phyloP scores from a whole-genome alignment of 2,113 vertebrate species.

The Lepisosteus osseus region DNA sequence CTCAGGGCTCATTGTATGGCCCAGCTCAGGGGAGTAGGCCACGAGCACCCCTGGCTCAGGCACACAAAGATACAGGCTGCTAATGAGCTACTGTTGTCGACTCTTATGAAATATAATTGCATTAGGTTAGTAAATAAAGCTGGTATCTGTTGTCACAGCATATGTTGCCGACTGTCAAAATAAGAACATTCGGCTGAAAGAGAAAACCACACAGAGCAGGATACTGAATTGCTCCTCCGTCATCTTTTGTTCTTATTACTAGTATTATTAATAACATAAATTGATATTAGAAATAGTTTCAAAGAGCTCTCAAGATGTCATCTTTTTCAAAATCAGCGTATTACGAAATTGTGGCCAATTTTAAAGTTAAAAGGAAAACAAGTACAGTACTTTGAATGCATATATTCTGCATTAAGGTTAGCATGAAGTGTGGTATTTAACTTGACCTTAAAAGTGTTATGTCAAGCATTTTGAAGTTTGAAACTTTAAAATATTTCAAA shows the following conservation, averaged over 20 bases:
- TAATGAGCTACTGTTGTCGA: slow-evolving; percentile 98
- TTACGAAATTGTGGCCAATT: no score
- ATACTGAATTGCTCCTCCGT: slow-evolving; percentile 6
- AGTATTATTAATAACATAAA: slow-evolving; percentile 30
- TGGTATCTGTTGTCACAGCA: slow-evolving; percentile 88
- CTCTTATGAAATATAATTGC: slow-evolving; percentile 95
- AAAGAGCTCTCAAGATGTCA: no score
- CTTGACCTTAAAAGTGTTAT: no score
- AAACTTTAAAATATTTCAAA: no score
- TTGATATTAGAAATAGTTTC: no score
- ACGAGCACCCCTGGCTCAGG: slow-evolving; percentile 33
- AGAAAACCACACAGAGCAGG: slow-evolving; percentile 48
- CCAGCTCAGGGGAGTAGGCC: neutral
- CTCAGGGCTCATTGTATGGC: neutral
- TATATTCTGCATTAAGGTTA: no score
- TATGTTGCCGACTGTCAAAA: slow-evolving; percentile 87
- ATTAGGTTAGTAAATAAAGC: slow-evolving; percentile 92
- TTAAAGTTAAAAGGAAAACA: no score
- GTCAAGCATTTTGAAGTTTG: no score
- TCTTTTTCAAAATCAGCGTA: no score
- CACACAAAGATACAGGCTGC: slow-evolving; percentile 74
- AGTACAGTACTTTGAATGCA: no score
- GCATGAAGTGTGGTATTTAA: no score
- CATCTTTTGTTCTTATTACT: slow-evolving; percentile 27
- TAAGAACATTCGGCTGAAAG: slow-evolving; percentile 69